phyloP scores from a whole-genome alignment of 2,888 invertebrate genomes.

The Andrena camellia region DNA sequence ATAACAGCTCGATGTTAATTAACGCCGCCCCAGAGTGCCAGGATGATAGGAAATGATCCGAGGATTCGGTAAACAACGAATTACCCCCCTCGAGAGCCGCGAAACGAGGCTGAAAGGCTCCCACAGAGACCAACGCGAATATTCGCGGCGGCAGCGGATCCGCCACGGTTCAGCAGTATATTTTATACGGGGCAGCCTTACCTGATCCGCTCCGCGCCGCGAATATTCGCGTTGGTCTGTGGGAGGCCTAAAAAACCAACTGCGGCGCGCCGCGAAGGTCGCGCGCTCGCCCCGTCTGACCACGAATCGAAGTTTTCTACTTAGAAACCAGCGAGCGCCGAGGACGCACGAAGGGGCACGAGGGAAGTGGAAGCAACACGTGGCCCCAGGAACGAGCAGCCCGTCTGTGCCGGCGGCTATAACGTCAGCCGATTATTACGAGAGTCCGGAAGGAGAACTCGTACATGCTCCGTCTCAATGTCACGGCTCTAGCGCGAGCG shows the following conservation, averaged over 20 bases:
- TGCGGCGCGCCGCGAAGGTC: conserved; percentile 19
- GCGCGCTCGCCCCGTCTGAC: conserved; percentile 48
- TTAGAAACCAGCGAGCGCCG: conserved; percentile 42
- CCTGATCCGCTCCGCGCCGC: too few relatives aligned
- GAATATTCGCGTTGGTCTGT: too few relatives aligned
- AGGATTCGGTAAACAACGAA: background rate
- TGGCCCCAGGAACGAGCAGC: conserved; percentile 58
- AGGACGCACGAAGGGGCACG: conserved; percentile 51
- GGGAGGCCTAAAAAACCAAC: conserved; percentile 19
- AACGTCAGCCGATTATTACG: conserved; percentile 40
- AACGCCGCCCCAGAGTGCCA: background rate
- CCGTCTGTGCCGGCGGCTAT: conserved; percentile 16
- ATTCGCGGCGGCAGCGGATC: too few relatives aligned
- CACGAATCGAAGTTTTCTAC: conserved; percentile 67
- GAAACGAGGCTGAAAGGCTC: background rate
- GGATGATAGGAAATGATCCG: background rate
- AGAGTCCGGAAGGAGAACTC: conserved; percentile 50
- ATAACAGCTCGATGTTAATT: background rate
- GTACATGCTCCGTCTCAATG: conserved; percentile 59
- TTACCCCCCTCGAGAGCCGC: background rate
- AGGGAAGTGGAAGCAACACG: conserved; percentile 70
- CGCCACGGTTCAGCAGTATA: too few relatives aligned
- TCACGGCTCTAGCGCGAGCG: conserved; percentile 49
- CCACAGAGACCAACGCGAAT: too few relatives aligned
- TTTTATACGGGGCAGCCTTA: too few relatives aligned